These are phyloP conservation scores for Lordiphosa stackelbergi DNA, from an alignment of 1,140 invertebrate species.

Conservation along the genomic window DNA sequence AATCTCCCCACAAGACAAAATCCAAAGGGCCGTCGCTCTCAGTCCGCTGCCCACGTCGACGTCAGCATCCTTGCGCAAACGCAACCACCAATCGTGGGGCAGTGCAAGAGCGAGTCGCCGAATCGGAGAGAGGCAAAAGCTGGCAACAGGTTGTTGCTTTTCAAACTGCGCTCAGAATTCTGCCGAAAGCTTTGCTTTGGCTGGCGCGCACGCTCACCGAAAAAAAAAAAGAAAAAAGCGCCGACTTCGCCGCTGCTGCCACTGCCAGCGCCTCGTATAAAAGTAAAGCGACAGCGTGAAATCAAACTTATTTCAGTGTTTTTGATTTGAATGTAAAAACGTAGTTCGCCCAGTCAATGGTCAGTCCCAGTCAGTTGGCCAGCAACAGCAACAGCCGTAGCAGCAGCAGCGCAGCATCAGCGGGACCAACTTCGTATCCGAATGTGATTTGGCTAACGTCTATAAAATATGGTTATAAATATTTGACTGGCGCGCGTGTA, in stretches of 20 bases:
- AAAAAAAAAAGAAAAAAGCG: constrained; percentile 36
- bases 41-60: background rate
- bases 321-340: constrained; percentile 74
- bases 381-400: constrained; percentile 14
- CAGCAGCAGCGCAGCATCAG: constrained; percentile 9
- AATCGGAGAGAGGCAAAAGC: background rate
- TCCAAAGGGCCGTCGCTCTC: constrained; percentile 36
- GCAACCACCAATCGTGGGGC: constrained; percentile 8
- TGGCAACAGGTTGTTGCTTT: constrained; percentile 37
- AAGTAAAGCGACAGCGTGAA: constrained; percentile 72
- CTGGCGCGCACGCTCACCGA: constrained; percentile 29
- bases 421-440: constrained; percentile 4
- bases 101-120: constrained; percentile 7
- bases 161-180: constrained; percentile 25
- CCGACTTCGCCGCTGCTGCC: constrained; percentile 16
- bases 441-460: constrained; percentile 27
- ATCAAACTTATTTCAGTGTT: constrained; percentile 76
- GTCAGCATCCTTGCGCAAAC: constrained; percentile 48
- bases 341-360: constrained; percentile 45
- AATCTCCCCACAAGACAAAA: constrained; percentile 6
- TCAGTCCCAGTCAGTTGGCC: constrained; percentile 22
- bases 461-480: constrained; percentile 1
- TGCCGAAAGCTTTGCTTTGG: constrained; percentile 38
- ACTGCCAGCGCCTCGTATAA: constrained; percentile 56
- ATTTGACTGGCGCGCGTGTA: constrained; percentile 11